Evolutionary conservation across 2,797 vertebrate genomes (phyloP).

Genomic region (Graptemys geographica): DNA sequence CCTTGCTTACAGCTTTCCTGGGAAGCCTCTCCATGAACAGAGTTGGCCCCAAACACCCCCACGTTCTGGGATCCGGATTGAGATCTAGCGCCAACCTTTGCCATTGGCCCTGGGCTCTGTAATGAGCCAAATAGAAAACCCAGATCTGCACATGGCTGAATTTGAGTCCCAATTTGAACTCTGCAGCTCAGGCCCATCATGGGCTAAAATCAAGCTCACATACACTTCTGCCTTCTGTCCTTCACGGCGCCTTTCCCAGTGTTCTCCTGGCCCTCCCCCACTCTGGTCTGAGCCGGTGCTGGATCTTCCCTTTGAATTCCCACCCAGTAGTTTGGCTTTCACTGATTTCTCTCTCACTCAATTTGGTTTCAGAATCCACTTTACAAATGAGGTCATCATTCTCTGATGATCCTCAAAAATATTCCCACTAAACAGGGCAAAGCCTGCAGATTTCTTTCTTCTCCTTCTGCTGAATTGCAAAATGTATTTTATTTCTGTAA

Average conservation of each 20-base stretch:
- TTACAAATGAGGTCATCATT: not conserved
- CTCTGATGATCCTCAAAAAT: not conserved
- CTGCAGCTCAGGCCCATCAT: not conserved
- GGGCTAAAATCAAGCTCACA: not conserved
- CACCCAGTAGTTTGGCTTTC: rapidly evolving
- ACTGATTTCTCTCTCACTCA: rapidly evolving
- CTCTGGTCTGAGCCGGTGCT: rapidly evolving
- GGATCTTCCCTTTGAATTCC: rapidly evolving
- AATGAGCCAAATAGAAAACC: not conserved
- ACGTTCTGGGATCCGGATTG: not conserved
- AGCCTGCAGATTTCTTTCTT: not conserved
- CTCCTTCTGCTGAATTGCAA: not conserved
- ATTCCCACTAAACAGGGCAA: not conserved
- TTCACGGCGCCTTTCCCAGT: rapidly evolving
- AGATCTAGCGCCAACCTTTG: not conserved
- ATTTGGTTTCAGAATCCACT: not conserved
- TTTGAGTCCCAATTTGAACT: rapidly evolving
- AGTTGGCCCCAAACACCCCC: not conserved
- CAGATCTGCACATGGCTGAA: rapidly evolving
- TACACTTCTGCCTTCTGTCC: rapidly evolving
- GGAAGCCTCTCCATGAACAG: not conserved
- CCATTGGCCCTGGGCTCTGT: not conserved
- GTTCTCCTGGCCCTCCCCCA: rapidly evolving
- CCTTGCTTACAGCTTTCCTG: not conserved
- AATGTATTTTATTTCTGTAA: not conserved